Evolutionary conservation across 1,140 invertebrate genomes (phyloP).

Genomic region (Drosophila trapezifrons): DNA sequence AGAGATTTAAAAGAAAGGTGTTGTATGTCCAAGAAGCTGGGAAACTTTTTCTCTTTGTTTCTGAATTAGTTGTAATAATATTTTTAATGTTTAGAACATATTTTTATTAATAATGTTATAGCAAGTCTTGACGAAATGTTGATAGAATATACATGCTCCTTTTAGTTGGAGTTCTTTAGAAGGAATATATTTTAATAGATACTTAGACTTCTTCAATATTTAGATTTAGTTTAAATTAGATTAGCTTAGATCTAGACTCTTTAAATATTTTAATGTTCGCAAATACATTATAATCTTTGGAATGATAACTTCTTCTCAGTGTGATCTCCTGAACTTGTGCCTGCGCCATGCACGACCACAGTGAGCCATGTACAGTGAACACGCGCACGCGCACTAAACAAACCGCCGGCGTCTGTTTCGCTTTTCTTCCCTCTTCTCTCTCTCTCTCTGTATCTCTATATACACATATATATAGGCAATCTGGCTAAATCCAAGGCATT

Average conservation of each 20-base stretch:
- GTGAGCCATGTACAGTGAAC: constrained; percentile 61
- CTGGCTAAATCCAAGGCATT: constrained; percentile 45
- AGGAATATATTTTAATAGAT: too few relatives aligned
- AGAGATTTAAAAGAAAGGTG: neutral
- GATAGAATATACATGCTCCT: too few relatives aligned
- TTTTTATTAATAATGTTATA: too few relatives aligned
- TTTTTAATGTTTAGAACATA: too few relatives aligned
- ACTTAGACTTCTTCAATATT: too few relatives aligned
- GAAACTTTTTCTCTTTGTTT: neutral
- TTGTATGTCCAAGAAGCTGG: neutral
- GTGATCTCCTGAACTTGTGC: constrained; percentile 35
- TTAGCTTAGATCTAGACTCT: neutral
- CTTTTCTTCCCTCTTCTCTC: neutral
- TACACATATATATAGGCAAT: constrained; percentile 3
- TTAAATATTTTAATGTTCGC: neutral
- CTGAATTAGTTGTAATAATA: too few relatives aligned
- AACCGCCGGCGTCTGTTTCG: constrained; percentile 59
- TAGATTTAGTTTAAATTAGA: neutral
- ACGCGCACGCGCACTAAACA: constrained; percentile 80
- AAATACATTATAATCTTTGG: neutral
- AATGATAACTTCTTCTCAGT: constrained; percentile 2
- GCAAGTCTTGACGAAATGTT: too few relatives aligned
- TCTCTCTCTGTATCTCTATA: neutral
- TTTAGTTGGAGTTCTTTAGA: too few relatives aligned
- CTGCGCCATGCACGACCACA: constrained; percentile 36